A percentile compares a stretch with the other conserved stretches of the same genome.
Conservation (phyloP, 2,113 vertebrate genomes). For the Ceyx margarethae region DNA sequence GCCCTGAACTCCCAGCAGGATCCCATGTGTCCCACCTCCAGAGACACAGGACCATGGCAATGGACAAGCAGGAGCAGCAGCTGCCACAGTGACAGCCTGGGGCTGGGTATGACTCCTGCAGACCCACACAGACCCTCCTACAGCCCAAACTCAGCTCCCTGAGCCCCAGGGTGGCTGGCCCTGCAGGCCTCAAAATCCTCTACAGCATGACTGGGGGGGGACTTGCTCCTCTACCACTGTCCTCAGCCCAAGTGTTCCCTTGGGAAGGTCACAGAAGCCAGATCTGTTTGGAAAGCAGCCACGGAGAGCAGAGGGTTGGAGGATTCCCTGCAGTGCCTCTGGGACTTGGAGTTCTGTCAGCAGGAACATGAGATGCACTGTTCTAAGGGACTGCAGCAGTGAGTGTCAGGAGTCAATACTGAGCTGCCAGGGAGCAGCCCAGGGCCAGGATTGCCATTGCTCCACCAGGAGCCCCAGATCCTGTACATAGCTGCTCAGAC, state of each 20-base stretch:
- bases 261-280: slow-evolving; percentile 75
- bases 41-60: slow-evolving; percentile 67
- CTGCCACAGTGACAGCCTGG: slow-evolving; percentile 55
- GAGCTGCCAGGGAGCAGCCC: background rate
- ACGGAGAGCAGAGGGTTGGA: slow-evolving; percentile 70
- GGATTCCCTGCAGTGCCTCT: slow-evolving; percentile 77
- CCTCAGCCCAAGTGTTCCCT: background rate
- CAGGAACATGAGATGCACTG: slow-evolving; percentile 80
- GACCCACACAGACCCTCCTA: slow-evolving; percentile 68
- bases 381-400: slow-evolving; percentile 67
- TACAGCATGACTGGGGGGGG: slow-evolving; percentile 68
- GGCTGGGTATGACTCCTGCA: slow-evolving; percentile 73
- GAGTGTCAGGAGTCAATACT: background rate
- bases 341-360: slow-evolving; percentile 74
- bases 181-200: slow-evolving; percentile 65
- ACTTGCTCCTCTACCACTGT: slow-evolving; percentile 69
- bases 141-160: slow-evolving; percentile 64
- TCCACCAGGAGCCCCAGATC: background rate
- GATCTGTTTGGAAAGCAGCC: slow-evolving; percentile 76
- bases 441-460: background rate
- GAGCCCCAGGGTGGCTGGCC: slow-evolving; percentile 69
- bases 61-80: slow-evolving; percentile 69
- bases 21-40: slow-evolving; percentile 76
- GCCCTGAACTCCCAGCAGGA: slow-evolving; percentile 75
- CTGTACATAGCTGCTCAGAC: background rate